These are phyloP conservation scores for Pachypanchax playfairii DNA, from an alignment of 2,113 vertebrate species.

Conservation along the genomic window DNA sequence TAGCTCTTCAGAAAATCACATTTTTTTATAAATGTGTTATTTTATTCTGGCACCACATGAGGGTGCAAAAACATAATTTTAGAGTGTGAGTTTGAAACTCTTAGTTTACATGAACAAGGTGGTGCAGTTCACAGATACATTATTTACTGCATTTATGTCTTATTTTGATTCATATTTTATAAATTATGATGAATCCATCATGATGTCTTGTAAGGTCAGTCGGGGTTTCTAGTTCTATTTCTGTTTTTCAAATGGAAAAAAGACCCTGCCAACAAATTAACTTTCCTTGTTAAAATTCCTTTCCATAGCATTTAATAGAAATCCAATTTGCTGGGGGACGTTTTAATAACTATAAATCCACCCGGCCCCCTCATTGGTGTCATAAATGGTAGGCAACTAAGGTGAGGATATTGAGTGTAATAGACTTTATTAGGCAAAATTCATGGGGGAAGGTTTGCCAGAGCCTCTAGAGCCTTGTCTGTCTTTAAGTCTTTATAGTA, in stretches of 20 bases:
- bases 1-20: not conserved
- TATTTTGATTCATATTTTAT: too few relatives aligned
- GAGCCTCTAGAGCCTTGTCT: constrained; percentile 48
- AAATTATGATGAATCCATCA: constrained; percentile 7
- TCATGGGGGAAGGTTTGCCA: constrained; percentile 47
- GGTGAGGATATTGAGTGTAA: constrained; percentile 56
- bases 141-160: constrained; percentile 26
- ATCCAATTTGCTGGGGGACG: constrained; percentile 68
- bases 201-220: constrained; percentile 11
- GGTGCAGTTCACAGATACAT: constrained; percentile 20
- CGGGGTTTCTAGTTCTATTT: constrained; percentile 23
- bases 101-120: not conserved
- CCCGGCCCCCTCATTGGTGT: constrained; percentile 33
- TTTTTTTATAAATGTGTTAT: constrained; percentile 14
- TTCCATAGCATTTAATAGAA: constrained; percentile 72
- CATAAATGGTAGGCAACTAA: constrained; percentile 50
- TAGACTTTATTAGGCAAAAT: constrained; percentile 60
- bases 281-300: constrained; percentile 72
- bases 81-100: not conserved
- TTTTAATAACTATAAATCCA: constrained; percentile 72
- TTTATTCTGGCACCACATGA: constrained; percentile 38
- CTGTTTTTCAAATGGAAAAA: constrained; percentile 40
- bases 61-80: constrained; percentile 48
- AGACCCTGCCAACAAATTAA: constrained; percentile 55
- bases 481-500: constrained; percentile 54